Evolutionary conservation across 2,797 vertebrate species (phyloP), one percentile per base, ranked within the genome.

Genomic region (Momotus momota): DNA sequence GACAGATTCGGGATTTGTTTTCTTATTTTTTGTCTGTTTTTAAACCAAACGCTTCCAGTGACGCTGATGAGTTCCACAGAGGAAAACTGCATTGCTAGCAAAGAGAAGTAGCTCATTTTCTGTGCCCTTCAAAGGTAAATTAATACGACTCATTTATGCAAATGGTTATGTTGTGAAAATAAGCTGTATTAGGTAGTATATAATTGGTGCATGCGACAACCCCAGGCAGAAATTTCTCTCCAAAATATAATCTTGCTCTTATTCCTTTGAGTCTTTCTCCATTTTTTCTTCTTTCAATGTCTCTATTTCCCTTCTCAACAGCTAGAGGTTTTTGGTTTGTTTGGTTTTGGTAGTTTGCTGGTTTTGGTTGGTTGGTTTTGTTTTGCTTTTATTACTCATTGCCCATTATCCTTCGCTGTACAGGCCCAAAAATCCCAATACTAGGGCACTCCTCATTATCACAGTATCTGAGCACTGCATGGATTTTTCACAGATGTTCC

Each of bases 191-290:
- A 71, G 22, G 18, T 57, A 81, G 58, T 33, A 57, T 45, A 38
- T 7, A 60, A 54, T 14, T 5, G 14, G 45, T 2, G 5, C 23
- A 54, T 14, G 19, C 35, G 58, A 70, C 40, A 66, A 22, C 12
- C 66, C 69, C 70, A 88, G 49, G 46, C 12, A 86, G 69, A 49
- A 88, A 43, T 35, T 58, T 69, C 6, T 72, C 31, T 75, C 18
- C 10, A 35, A 81, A 74, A 49, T 6, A 52, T 1, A 45, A 0
- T n/a, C 10, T 48, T 8, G 0, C 9, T 45, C 12, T 49, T 62
- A 12, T 69, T 71, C 15, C 7, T 14, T 48, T 43, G 65, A 3
- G 7, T 90, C n/a, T 23, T 35, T n/a, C 45, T 85, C 17, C 4
- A 27, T 49, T 46, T 51, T 25, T 81, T 54, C 27, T 81, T 80